Evolutionary conservation across 2,888 invertebrate genomes (phyloP).

Genomic region (Temnothorax ravouxi): DNA sequence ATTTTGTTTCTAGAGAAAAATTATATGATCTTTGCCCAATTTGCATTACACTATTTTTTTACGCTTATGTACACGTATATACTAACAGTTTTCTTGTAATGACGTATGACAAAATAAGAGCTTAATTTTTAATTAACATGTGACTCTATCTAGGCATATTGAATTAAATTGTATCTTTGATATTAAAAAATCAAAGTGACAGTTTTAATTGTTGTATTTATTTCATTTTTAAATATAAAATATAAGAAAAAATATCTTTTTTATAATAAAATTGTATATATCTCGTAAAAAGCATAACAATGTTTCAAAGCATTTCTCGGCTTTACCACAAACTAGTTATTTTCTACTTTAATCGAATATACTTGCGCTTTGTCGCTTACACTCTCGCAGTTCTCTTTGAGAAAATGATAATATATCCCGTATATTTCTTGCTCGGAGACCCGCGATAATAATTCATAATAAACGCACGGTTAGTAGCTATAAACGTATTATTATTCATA

Average conservation of each 20-base stretch:
- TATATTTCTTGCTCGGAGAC: constrained; percentile 15
- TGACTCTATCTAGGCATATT: background rate
- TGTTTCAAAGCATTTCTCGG: background rate
- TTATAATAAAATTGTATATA: background rate
- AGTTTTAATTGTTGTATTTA: background rate
- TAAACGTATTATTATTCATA: constrained; percentile 44
- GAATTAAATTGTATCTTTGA: constrained; percentile 4
- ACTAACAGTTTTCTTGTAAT: too few species aligned
- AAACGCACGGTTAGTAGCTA: constrained; percentile 41
- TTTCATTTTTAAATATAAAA: background rate
- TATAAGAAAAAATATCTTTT: background rate
- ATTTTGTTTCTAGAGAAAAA: background rate
- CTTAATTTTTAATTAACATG: background rate
- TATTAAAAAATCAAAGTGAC: background rate
- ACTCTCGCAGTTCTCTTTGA: background rate
- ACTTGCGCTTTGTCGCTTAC: background rate
- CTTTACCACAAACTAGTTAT: background rate
- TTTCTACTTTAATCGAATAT: constrained; percentile 4
- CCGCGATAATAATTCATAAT: constrained; percentile 50
- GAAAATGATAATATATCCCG: constrained; percentile 40
- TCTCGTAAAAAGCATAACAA: background rate
- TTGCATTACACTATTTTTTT: background rate
- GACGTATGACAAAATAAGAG: background rate
- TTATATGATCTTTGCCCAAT: too few species aligned
- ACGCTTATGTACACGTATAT: background rate